Percentiles rank a stretch among this genome's conserved stretches.
These are phyloP conservation scores for Cassiopea xamachana DNA, from an alignment of 30 jellyfish, hydroid and myxozoan genomes.

Conservation along the genomic window DNA sequence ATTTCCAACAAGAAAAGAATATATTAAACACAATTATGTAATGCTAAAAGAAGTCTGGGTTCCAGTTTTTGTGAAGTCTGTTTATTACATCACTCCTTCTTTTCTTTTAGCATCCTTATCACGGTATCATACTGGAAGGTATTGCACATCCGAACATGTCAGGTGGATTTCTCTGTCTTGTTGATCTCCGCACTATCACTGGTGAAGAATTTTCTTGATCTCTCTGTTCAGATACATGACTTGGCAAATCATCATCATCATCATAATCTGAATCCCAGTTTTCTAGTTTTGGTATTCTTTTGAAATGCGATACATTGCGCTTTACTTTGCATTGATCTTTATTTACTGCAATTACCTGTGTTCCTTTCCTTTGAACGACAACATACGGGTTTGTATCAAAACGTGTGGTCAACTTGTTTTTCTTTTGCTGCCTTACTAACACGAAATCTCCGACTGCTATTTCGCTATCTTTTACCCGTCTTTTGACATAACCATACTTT, in stretches of 20 bases:
- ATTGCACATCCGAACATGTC: neutral
- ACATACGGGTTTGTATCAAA: conserved; percentile 32
- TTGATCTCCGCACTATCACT: conserved; percentile 35
- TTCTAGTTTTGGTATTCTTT: conserved; percentile 1
- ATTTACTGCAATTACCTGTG: conserved; percentile 11
- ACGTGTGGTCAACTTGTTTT: conserved; percentile 36
- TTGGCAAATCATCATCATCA: conserved; percentile 13
- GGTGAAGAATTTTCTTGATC: conserved; percentile 20
- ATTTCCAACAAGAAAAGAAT: too few relatives aligned
- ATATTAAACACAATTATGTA: neutral
- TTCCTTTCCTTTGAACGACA: conserved; percentile 24
- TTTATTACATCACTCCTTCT: neutral
- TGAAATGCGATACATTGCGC: conserved; percentile 16
- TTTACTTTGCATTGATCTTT: conserved; percentile 1
- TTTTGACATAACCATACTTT: conserved; percentile 44
- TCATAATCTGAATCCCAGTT: conserved; percentile 23
- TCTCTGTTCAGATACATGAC: conserved; percentile 21
- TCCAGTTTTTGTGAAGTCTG: neutral
- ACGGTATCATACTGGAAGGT: neutral
- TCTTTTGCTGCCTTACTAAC: conserved; percentile 33
- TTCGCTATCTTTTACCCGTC: conserved; percentile 33
- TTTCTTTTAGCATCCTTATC: conserved; percentile 8
- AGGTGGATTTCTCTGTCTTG: conserved; percentile 32
- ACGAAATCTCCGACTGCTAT: conserved; percentile 32
- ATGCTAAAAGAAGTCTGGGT: neutral